Evolutionary conservation across 2,888 invertebrate species (phyloP).

Genomic region (Dolichomitus sp.): DNA sequence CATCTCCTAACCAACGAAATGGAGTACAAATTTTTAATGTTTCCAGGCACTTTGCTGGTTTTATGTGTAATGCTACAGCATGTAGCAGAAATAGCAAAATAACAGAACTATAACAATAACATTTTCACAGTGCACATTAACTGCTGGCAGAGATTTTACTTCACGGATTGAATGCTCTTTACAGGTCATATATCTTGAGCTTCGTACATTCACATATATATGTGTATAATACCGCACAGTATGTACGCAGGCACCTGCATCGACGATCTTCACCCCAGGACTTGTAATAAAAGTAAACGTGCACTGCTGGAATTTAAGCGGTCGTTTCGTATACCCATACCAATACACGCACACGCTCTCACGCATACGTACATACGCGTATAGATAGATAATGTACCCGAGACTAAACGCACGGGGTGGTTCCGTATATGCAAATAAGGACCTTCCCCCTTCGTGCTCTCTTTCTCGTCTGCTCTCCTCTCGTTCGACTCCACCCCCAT

Average conservation of each 20-base stretch:
- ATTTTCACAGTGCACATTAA: constrained; percentile 29
- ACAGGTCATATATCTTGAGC: constrained; percentile 36
- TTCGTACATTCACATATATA: constrained; percentile 1
- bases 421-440: constrained; percentile 82
- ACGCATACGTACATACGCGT: neutral
- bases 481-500: constrained; percentile 82
- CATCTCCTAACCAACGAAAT: neutral
- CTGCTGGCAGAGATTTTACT: constrained; percentile 24
- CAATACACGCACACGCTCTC: neutral
- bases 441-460: constrained; percentile 62
- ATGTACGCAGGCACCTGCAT: constrained; percentile 36
- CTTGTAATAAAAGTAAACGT: constrained; percentile 63
- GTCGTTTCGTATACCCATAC: constrained; percentile 15
- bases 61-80: neutral
- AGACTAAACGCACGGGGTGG: constrained; percentile 75
- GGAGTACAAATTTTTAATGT: neutral
- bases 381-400: constrained; percentile 38
- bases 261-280: constrained; percentile 14
- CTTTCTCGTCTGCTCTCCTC: constrained; percentile 41
- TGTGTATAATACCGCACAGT: constrained; percentile 3
- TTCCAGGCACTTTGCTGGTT: neutral
- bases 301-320: constrained; percentile 61
- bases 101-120: constrained; percentile 25
- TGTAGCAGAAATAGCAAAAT: constrained; percentile 5
- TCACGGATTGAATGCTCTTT: constrained; percentile 36